These are phyloP conservation scores for Dicaeum eximium DNA, from an alignment of 2,113 vertebrate genomes.

Conservation along the genomic window DNA sequence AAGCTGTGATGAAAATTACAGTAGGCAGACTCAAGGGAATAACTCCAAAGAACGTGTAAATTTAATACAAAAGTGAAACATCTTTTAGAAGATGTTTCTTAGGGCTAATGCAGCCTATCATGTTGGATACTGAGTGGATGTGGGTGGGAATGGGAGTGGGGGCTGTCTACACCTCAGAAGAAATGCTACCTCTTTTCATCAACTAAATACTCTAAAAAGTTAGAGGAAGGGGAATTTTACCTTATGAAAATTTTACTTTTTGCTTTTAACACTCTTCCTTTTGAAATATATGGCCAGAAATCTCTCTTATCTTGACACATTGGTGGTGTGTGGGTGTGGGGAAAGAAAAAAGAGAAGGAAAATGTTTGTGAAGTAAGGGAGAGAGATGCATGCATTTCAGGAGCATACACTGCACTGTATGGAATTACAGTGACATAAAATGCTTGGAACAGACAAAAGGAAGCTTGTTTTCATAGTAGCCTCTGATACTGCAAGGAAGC, in stretches of 20 bases:
- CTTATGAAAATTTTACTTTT: neutral
- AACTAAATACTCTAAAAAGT: neutral
- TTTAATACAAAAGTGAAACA: slow-evolving; percentile 50
- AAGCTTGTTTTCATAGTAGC: neutral
- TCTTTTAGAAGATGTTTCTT: slow-evolving; percentile 56
- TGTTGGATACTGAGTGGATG: neutral
- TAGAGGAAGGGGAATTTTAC: neutral
- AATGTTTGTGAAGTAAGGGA: neutral
- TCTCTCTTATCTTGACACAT: neutral
- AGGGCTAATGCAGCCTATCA: neutral
- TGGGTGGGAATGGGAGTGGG: neutral
- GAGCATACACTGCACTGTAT: neutral
- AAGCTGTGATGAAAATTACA: slow-evolving; percentile 31
- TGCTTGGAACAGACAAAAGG: neutral
- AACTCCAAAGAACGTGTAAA: slow-evolving; percentile 35
- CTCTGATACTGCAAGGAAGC: neutral
- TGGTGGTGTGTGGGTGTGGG: neutral
- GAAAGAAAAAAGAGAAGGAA: neutral
- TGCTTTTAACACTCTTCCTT: neutral
- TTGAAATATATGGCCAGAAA: neutral
- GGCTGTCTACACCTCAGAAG: neutral
- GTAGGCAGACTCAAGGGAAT: neutral
- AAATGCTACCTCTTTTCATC: neutral
- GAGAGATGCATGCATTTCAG: neutral
- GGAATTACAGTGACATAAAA: neutral